Evolutionary conservation across 1,140 invertebrate genomes (phyloP).

Genomic region (Drosophila kikkawai): DNA sequence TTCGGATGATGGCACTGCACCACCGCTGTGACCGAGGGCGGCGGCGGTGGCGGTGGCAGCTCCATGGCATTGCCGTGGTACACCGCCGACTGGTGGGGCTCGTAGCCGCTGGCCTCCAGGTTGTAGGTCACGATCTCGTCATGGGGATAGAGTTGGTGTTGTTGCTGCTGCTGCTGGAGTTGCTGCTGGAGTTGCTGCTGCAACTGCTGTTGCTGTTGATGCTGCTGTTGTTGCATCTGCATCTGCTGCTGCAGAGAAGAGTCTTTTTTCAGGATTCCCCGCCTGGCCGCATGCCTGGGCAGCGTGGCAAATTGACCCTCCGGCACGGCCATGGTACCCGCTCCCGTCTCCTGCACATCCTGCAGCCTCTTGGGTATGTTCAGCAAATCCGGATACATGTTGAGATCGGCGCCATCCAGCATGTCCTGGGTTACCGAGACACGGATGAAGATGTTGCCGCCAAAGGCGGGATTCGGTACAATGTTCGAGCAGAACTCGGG

Average conservation of each 20-base stretch:
- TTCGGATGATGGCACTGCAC: slow-evolving; percentile 72
- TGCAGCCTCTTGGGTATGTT: slow-evolving; percentile 89
- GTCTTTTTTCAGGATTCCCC: slow-evolving; percentile 83
- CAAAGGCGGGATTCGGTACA: slow-evolving; percentile 86
- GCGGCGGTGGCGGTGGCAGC: slow-evolving; percentile 71
- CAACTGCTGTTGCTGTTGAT: slow-evolving; percentile 16
- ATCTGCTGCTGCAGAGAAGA: slow-evolving; percentile 64
- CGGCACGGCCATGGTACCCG: slow-evolving; percentile 57
- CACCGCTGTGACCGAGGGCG: slow-evolving; percentile 73
- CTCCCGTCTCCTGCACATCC: slow-evolving; percentile 68
- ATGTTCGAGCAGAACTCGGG: slow-evolving; percentile 89
- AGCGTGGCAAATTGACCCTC: slow-evolving; percentile 87
- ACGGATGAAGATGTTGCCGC: slow-evolving; percentile 91
- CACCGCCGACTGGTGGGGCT: slow-evolving; percentile 46
- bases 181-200: slow-evolving; percentile 13
- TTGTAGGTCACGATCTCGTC: slow-evolving; percentile 84
- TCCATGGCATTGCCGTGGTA: slow-evolving; percentile 65
- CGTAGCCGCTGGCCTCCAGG: slow-evolving; percentile 75
- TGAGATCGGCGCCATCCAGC: slow-evolving; percentile 85
- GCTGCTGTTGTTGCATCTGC: slow-evolving; percentile 36
- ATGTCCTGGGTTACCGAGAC: slow-evolving; percentile 90
- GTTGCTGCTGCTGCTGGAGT: slow-evolving; percentile 30
- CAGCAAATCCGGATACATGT: slow-evolving; percentile 91
- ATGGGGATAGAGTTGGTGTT: slow-evolving; percentile 74
- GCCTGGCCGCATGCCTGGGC: slow-evolving; percentile 85